These are phyloP conservation scores for Dicyrtoma fusca DNA, from an alignment of 2,888 invertebrate genomes.

Conservation along the genomic window DNA sequence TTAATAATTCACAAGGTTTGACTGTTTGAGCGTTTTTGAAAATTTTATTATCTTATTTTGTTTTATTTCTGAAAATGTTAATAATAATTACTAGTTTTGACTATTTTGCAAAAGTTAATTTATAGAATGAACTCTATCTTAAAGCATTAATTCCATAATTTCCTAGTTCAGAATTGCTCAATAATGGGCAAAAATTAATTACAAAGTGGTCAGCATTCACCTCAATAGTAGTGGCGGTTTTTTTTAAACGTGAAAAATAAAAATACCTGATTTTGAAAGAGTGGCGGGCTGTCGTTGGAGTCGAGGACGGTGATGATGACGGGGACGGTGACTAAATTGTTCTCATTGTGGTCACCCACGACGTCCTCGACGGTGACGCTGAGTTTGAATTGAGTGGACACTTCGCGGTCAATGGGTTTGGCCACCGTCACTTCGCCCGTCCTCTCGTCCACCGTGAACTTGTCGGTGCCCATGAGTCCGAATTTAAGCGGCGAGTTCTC, in stretches of 20 bases:
- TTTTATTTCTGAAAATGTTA: too few relatives aligned
- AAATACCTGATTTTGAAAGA: constrained; percentile 72
- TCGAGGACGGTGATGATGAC: constrained; percentile 83
- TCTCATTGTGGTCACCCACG: constrained; percentile 64
- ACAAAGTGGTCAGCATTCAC: too few relatives aligned
- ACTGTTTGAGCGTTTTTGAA: too few relatives aligned
- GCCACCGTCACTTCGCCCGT: constrained; percentile 79
- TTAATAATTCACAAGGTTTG: too few relatives aligned
- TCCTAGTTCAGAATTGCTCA: too few relatives aligned
- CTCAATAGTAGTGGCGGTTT: too few relatives aligned
- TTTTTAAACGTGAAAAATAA: neutral
- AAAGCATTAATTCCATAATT: too few relatives aligned
- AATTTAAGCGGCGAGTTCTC: constrained; percentile 74
- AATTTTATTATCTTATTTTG: too few relatives aligned
- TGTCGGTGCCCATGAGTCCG: constrained; percentile 72
- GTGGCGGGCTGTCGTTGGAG: constrained; percentile 85
- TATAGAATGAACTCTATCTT: too few relatives aligned
- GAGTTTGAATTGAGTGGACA: constrained; percentile 78
- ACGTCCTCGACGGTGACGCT: constrained; percentile 80
- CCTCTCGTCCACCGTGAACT: constrained; percentile 74
- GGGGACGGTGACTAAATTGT: constrained; percentile 75
- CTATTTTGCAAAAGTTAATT: too few relatives aligned
- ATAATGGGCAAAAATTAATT: too few relatives aligned
- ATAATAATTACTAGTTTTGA: too few relatives aligned
- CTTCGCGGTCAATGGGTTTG: constrained; percentile 81